Evolutionary conservation across 2,888 invertebrate genomes (phyloP).

Genomic region (Acanthococcus lagerstroemiae): DNA sequence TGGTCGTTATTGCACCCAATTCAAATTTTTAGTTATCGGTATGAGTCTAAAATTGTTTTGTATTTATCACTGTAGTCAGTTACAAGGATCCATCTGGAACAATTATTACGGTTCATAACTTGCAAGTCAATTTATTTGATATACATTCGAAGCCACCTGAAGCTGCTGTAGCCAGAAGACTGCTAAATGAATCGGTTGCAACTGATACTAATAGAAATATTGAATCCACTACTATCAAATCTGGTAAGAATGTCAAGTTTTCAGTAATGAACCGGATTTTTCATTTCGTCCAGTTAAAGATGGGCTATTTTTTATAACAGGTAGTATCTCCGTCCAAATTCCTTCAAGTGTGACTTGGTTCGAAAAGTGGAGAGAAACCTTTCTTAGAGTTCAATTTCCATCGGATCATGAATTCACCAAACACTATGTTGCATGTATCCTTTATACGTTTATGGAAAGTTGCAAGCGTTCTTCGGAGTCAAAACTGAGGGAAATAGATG

Average conservation of each 20-base stretch:
- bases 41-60: neutral
- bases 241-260: no score
- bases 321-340: conserved; percentile 52
- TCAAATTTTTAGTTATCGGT: neutral
- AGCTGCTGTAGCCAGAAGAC: conserved; percentile 68
- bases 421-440: conserved; percentile 72
- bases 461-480: conserved; percentile 59
- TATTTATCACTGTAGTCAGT: conserved; percentile 63
- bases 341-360: conserved; percentile 84
- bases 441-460: conserved; percentile 63
- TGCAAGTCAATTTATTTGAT: conserved; percentile 70
- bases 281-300: no score
- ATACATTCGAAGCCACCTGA: conserved; percentile 71
- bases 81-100: conserved; percentile 74
- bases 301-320: no score
- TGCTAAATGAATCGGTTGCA: conserved; percentile 69
- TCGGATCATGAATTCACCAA: conserved; percentile 94
- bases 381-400: conserved; percentile 74
- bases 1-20: neutral
- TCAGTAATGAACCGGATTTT: no score
- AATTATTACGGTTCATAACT: conserved; percentile 59
- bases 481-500: no score
- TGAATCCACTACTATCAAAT: neutral
- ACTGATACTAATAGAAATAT: neutral
- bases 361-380: conserved; percentile 87